phyloP scores from a whole-genome alignment of 2,113 vertebrate species.

The Oncorhynchus kisutch region DNA sequence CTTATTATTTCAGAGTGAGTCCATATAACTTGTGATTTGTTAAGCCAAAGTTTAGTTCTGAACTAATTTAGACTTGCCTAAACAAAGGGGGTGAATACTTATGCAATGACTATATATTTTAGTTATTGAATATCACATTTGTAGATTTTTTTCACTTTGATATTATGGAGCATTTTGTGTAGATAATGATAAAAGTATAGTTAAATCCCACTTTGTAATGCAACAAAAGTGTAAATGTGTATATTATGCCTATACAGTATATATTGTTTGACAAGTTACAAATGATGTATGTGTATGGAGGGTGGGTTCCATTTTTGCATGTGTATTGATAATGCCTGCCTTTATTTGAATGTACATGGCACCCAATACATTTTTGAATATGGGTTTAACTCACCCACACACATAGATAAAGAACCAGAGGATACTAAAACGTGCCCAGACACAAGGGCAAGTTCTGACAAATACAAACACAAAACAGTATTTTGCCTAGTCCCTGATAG shows the following conservation, averaged over 20 bases:
- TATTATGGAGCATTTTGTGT: no score
- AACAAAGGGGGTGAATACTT: no score
- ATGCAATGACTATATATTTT: no score
- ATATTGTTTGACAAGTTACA: not conserved
- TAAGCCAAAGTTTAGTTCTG: no score
- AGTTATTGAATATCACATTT: no score
- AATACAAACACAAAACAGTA: constrained; percentile 12
- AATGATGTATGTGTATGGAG: not conserved
- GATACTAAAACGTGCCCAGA: not conserved
- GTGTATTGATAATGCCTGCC: not conserved
- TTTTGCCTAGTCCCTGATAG: not conserved
- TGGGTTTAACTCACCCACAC: not conserved
- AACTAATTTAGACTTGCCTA: no score
- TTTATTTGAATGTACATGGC: not conserved
- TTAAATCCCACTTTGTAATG: no score
- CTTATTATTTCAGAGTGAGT: no score
- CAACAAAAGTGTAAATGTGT: not conserved
- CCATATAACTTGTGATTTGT: no score
- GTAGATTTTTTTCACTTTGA: no score
- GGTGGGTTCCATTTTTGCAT: not conserved
- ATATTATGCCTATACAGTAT: no score
- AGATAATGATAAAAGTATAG: no score
- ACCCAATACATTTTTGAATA: constrained; percentile 7
- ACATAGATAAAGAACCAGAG: not conserved
- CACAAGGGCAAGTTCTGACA: constrained; percentile 41